phyloP scores from a whole-genome alignment of 1,140 invertebrate genomes.

The Rhyzopertha dominica region DNA sequence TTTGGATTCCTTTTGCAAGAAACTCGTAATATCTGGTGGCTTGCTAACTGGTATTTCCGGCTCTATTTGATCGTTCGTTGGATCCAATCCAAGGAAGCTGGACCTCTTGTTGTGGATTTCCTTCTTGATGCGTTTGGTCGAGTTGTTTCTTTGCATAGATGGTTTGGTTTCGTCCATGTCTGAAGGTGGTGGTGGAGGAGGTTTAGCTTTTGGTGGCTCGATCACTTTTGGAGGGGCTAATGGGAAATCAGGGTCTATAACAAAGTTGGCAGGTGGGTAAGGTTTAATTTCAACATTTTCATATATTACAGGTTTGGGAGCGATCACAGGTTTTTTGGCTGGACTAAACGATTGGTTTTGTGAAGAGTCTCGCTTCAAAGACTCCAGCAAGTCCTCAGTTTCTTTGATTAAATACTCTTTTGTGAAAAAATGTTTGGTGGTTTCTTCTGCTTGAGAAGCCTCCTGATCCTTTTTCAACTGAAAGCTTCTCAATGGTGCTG shows the following conservation, averaged over 20 bases:
- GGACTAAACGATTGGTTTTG: too few species aligned
- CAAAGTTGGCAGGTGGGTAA: conserved; percentile 22
- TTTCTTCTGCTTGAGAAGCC: background rate
- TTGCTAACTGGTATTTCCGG: conserved; percentile 62
- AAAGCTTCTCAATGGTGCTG: conserved; percentile 1
- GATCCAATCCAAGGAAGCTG: conserved; percentile 78
- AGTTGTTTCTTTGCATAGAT: conserved; percentile 65
- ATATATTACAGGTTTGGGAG: conserved; percentile 26
- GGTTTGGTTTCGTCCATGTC: conserved; percentile 44
- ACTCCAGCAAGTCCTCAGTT: conserved; percentile 12
- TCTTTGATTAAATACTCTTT: conserved; percentile 4
- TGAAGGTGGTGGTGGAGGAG: conserved; percentile 71
- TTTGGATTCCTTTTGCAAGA: conserved; percentile 72
- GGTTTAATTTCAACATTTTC: conserved; percentile 27
- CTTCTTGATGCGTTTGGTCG: conserved; percentile 79
- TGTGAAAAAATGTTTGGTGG: too few species aligned
- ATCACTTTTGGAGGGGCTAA: conserved; percentile 55
- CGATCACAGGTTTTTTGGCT: too few species aligned
- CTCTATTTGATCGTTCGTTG: conserved; percentile 62
- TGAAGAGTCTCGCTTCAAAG: conserved; percentile 10
- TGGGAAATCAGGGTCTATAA: conserved; percentile 30
- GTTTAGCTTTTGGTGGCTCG: conserved; percentile 80
- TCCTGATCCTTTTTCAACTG: background rate
- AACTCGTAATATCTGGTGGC: conserved; percentile 72
- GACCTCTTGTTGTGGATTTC: conserved; percentile 78